phyloP scores from a whole-genome alignment of 2,888 invertebrate species.

The Zeuzera pyrina region DNA sequence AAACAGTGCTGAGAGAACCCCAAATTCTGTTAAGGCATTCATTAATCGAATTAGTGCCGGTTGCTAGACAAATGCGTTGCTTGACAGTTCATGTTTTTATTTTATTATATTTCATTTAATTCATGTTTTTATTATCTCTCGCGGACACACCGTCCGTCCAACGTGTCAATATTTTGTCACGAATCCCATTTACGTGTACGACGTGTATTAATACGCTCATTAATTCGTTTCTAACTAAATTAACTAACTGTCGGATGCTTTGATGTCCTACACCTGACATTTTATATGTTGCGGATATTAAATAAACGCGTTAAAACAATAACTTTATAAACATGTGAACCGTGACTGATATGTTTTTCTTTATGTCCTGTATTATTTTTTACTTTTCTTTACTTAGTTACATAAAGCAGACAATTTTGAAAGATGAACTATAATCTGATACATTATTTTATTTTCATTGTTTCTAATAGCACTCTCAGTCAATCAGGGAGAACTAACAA shows the following conservation, averaged over 20 bases:
- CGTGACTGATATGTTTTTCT: no score
- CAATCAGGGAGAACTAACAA: no score
- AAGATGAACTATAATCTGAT: no score
- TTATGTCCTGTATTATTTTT: no score
- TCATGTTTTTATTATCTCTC: constrained; percentile 37
- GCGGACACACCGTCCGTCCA: constrained; percentile 14
- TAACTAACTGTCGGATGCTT: constrained; percentile 47
- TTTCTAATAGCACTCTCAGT: no score
- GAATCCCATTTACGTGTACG: constrained; percentile 50
- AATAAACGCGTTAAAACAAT: constrained; percentile 31
- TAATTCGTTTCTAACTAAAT: constrained; percentile 64
- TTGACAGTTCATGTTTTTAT: constrained; percentile 49
- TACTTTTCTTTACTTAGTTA: no score
- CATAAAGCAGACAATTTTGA: no score
- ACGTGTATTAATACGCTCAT: constrained; percentile 62
- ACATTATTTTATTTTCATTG: no score
- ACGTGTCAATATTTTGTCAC: constrained; percentile 72
- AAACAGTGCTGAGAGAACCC: constrained; percentile 22
- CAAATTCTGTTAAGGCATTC: constrained; percentile 23
- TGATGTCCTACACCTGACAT: constrained; percentile 46
- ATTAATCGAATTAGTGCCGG: constrained; percentile 61
- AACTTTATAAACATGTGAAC: no score
- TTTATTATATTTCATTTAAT: constrained; percentile 46
- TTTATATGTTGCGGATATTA: constrained; percentile 6
- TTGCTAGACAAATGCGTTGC: constrained; percentile 51